phyloP scores from a whole-genome alignment of 2,797 vertebrate species.

The Necrosyrtes monachus region DNA sequence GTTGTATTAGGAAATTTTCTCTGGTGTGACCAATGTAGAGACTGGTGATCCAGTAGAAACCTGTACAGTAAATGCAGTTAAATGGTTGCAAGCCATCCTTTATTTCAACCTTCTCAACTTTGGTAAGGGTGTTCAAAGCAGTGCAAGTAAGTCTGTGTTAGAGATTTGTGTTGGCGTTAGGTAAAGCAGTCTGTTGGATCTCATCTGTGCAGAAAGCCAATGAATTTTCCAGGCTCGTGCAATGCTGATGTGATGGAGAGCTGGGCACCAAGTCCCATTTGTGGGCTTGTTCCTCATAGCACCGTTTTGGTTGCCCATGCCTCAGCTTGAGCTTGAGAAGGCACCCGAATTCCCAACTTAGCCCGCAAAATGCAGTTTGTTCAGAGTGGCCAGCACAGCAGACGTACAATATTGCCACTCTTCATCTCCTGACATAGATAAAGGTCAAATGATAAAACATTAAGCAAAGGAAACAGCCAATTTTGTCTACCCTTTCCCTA shows the following conservation, averaged over 20 bases:
- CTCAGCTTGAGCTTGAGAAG: not conserved
- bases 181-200: not conserved
- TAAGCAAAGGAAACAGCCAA: conserved; percentile 16
- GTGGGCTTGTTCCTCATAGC: not conserved
- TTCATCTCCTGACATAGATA: not conserved
- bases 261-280: not conserved
- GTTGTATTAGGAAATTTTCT: not conserved
- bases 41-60: not conserved
- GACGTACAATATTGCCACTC: not conserved
- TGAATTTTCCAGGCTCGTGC: not conserved
- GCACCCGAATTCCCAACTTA: not conserved
- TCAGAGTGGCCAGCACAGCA: not conserved
- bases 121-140: not conserved
- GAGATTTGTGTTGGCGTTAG: not conserved
- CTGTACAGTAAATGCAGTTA: not conserved
- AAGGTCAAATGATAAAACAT: conserved; percentile 36
- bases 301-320: not conserved
- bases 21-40: not conserved
- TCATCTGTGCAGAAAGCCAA: not conserved
- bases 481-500: conserved; percentile 12
- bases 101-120: not conserved
- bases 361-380: not conserved
- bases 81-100: not conserved
- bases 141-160: not conserved
- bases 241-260: not conserved